Conservation (phyloP, 1,140 invertebrate species). For the Andricus grossulariae region DNA sequence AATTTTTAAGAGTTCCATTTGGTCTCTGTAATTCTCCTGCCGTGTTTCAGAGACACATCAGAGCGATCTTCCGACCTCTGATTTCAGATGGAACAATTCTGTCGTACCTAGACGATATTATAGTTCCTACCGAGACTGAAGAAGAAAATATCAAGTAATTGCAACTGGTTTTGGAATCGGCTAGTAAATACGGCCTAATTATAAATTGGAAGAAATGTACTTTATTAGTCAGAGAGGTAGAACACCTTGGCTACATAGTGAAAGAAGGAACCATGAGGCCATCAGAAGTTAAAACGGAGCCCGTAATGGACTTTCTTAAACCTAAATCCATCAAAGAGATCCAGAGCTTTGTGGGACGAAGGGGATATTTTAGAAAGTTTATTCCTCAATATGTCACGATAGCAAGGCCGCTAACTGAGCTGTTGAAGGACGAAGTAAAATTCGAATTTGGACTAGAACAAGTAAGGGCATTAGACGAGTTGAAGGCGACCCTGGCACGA, state of each 20-base stretch:
- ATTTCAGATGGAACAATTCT: background rate
- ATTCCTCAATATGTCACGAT: background rate
- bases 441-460: background rate
- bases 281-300: background rate
- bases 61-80: background rate
- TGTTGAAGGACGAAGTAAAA: background rate
- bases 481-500: background rate
- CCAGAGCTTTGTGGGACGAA: background rate
- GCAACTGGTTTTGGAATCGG: background rate
- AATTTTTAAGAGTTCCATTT: background rate
- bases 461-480: background rate
- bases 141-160: background rate
- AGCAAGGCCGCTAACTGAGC: background rate
- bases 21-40: constrained; percentile 2
- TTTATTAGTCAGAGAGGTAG: background rate
- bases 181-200: background rate
- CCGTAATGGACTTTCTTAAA: background rate
- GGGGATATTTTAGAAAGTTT: constrained; percentile 1
- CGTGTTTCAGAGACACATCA: background rate
- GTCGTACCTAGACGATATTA: background rate
- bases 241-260: constrained; percentile 8
- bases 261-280: background rate
- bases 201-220: constrained; percentile 9
- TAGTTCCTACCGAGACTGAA: background rate
- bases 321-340: background rate